Evolutionary conservation across 2,888 invertebrate genomes (phyloP).

Genomic region (Celastrina argiolus): DNA sequence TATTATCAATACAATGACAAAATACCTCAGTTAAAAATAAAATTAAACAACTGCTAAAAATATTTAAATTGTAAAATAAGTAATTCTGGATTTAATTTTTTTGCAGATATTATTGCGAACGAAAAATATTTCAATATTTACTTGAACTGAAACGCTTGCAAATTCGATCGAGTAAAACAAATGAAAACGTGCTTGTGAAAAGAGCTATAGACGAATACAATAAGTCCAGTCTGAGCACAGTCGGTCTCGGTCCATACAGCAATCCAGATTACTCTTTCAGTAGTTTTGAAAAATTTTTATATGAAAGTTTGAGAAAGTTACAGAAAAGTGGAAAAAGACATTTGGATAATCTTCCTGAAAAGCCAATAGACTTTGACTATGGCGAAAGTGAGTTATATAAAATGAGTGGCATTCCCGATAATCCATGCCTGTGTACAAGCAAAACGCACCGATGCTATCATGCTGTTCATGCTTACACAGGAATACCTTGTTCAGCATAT

Average conservation of each 20-base stretch:
- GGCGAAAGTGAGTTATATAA: constrained; percentile 78
- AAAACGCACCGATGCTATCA: constrained; percentile 94
- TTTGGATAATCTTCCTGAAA: constrained; percentile 79
- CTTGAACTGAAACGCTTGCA: constrained; percentile 94
- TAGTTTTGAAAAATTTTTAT: constrained; percentile 92
- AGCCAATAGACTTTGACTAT: constrained; percentile 70
- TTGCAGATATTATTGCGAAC: constrained; percentile 90
- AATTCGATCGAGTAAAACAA: constrained; percentile 92
- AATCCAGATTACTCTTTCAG: constrained; percentile 83
- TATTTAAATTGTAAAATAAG: not conserved
- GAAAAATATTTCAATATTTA: constrained; percentile 94
- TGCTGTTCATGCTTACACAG: constrained; percentile 94
- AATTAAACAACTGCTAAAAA: not conserved
- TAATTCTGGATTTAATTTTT: constrained; percentile 18
- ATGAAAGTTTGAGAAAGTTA: constrained; percentile 88
- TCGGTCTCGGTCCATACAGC: constrained; percentile 80
- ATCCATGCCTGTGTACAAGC: constrained; percentile 89
- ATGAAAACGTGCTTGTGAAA: constrained; percentile 92
- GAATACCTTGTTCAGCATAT: constrained; percentile 91
- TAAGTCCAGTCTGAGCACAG: constrained; percentile 83
- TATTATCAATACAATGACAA: too few relatives aligned
- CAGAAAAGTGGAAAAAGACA: constrained; percentile 83
- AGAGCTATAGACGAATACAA: constrained; percentile 91
- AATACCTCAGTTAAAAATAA: too few relatives aligned
- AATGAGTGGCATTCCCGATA: constrained; percentile 81